Evolutionary conservation across 2,888 invertebrate genomes (phyloP), one percentile per base, ranked within the genome.

Genomic region (Dryocosmus kuriphilus): DNA sequence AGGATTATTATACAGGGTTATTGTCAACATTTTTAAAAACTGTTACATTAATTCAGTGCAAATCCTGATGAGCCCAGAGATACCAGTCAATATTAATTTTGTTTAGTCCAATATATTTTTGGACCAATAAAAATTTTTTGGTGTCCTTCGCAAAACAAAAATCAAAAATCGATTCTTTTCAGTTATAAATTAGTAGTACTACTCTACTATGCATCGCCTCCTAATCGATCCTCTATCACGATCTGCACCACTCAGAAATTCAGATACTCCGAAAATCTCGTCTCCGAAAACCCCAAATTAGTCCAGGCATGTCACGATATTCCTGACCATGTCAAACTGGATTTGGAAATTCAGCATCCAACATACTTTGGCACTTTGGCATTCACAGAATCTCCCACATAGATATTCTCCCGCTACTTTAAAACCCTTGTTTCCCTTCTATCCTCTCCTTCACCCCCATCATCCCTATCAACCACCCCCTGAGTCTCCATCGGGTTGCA

Each of bases 331-430:
- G 85, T 67, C 67, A 85, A 83, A 86, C 86, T 84, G 84, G 16
- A 41, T 41, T 41, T 41, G 41, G 82, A 85, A 85, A 86, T 85
- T 84, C 86, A 86, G 84, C 83, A 85, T 86, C 46, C 27, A 51
- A 30, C 30, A 27, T 30, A 46, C 46, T 67, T 46, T 84, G 85
- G 88, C 88, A 87, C 87, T 88, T 87, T 87, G 84, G 86, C 86
- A 89, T 83, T 81, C 80, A 81, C 86, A 85, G 85, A 87, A 85
- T 86, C 85, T 86, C 85, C 85, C 85, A 85, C 85, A 87, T 86
- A 86, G 19, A 86, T 86, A 86, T 86, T 86, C 84, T 77, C 67
- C 79, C 41, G 78, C 80, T 76, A 76, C 75, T 65, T 76, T 82
- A 85, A 85, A 24, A 87, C 85, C 85, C 86, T 51, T 51, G 57